Conservation (phyloP, 2,113 vertebrate species). For the Nannobrachium achirus region DNA sequence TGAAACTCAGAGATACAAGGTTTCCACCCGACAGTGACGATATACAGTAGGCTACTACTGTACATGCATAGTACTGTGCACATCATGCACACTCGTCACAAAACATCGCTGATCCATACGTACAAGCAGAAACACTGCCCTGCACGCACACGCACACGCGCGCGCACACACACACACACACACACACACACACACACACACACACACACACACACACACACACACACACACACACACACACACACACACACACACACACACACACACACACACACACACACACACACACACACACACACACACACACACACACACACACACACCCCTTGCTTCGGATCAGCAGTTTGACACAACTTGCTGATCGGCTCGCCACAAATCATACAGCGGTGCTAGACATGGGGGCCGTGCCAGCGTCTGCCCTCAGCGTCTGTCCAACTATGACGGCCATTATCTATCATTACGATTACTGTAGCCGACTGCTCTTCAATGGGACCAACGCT, state of each 20-base stretch:
- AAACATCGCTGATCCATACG: no score
- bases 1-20: no score
- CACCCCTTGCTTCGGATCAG: conserved; percentile 28
- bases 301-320: conserved; percentile 10
- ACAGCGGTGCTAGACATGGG: conserved; percentile 9
- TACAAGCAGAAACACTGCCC: background rate
- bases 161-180: conserved; percentile 11
- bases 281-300: conserved; percentile 17
- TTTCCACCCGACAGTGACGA: no score
- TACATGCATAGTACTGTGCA: background rate
- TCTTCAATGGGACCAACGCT: conserved; percentile 4
- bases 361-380: conserved; percentile 15
- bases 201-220: conserved; percentile 12
- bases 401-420: conserved; percentile 23
- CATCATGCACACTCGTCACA: background rate
- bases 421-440: conserved; percentile 33
- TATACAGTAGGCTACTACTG: conserved; percentile 9
- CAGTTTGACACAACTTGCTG: conserved; percentile 17
- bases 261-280: conserved; percentile 15
- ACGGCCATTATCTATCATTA: conserved; percentile 26
- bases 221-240: no score
- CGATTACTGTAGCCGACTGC: background rate
- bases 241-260: conserved; percentile 12
- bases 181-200: conserved; percentile 15
- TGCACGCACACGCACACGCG: conserved; percentile 6